Evolutionary conservation across 2,797 vertebrate genomes (phyloP).

Genomic region (Enteromius thamalakanensis): DNA sequence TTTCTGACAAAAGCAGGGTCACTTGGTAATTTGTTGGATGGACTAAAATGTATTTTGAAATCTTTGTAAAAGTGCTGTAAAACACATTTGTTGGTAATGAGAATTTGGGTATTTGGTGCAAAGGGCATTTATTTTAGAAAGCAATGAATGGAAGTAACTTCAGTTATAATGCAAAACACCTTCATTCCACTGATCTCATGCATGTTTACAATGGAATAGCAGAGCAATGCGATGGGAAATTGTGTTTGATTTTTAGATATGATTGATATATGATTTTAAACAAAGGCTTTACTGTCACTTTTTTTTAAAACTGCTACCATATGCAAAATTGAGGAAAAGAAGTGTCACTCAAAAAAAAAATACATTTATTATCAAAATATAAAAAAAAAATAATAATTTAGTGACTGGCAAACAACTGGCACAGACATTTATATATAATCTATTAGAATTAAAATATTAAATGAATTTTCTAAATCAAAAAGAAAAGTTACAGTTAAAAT

Average conservation of each 20-base stretch:
- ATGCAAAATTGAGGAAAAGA: not conserved
- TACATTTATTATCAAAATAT: no score
- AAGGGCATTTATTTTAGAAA: not conserved
- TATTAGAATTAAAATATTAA: no score
- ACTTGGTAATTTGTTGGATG: not conserved
- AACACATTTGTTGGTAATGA: not conserved
- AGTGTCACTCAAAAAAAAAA: no score
- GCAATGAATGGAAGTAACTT: not conserved
- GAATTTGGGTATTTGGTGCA: not conserved
- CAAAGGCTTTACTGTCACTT: no score
- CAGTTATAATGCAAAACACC: not conserved
- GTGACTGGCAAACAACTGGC: no score
- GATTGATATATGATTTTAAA: not conserved
- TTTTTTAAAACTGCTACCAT: not conserved
- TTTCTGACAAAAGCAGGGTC: not conserved
- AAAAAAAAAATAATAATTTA: no score
- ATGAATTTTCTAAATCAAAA: no score
- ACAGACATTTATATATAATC: no score
- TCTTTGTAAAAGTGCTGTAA: not conserved
- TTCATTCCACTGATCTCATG: not conserved
- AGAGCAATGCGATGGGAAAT: not conserved
- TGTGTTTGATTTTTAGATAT: not conserved
- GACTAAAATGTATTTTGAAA: not conserved
- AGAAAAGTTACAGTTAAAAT: no score
- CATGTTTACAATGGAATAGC: not conserved